These are phyloP conservation scores for Ormia ochracea DNA, from an alignment of 2,888 invertebrate genomes.

Conservation along the genomic window DNA sequence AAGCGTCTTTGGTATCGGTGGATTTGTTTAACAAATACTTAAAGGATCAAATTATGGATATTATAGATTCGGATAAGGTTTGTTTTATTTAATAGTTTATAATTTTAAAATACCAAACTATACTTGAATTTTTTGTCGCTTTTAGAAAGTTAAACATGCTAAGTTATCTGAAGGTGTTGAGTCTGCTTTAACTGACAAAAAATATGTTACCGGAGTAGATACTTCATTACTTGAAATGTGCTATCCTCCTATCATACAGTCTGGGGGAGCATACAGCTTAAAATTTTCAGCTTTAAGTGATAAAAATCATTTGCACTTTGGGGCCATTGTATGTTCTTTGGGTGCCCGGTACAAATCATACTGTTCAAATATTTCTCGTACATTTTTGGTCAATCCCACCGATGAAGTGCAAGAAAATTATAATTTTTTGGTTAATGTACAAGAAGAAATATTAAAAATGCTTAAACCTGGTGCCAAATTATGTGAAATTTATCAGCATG, in stretches of 20 bases:
- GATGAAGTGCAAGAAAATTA: constrained; percentile 89
- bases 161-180: constrained; percentile 97
- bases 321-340: constrained; percentile 94
- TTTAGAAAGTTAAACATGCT: constrained; percentile 95
- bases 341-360: constrained; percentile 98
- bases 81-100: not conserved
- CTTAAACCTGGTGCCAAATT: constrained; percentile 89
- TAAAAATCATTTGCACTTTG: constrained; percentile 95
- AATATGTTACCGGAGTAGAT: constrained; percentile 94
- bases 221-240: constrained; percentile 95
- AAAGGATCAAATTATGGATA: constrained; percentile 98
- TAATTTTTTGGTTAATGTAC: constrained; percentile 90
- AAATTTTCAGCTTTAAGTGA: constrained; percentile 98
- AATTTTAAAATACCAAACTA: not conserved
- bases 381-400: constrained; percentile 95
- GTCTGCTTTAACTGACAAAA: constrained; percentile 94
- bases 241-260: constrained; percentile 99
- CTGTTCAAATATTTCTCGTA: constrained; percentile 98
- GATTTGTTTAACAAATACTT: constrained; percentile 98
- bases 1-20: constrained; percentile 93
- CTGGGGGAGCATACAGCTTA: constrained; percentile 97
- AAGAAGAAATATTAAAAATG: constrained; percentile 92
- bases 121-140: constrained; percentile 62
- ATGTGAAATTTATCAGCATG: constrained; percentile 91
- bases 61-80: constrained; percentile 97